Evolutionary conservation across 2,113 vertebrate species (phyloP), one percentile per base, ranked within the genome.

Genomic region (Erinaceus europaeus): DNA sequence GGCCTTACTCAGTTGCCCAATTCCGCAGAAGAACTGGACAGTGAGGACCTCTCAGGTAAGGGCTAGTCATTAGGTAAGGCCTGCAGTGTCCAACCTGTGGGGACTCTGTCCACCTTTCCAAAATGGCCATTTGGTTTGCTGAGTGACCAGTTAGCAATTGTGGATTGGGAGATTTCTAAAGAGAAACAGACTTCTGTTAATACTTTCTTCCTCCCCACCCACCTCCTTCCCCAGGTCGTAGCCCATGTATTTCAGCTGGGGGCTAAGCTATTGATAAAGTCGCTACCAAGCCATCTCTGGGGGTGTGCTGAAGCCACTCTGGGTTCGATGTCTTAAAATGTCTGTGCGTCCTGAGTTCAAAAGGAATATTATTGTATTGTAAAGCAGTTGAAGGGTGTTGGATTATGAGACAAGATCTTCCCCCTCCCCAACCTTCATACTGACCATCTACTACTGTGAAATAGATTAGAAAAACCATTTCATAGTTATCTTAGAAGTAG

Each of bases 1-100:
- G 97, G 97, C 97, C 97, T 97, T 97, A 98, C 97, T 98, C 97
- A 97, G 96, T 98, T 98, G 97, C 97, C 97, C 96, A 98, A 97
- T 97, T 97, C 97, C 87, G 97, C 97, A 95, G 97, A 98, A 97
- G 97, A 98, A 95, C 97, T 97, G 97, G 97, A 97, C 96, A 97
- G 95, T 97, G 97, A 97, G 97, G 97, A 98, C 83, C 96, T 97
- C 97, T 95, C 97, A 98, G 97, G 97, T 98, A 98, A 98, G 97
- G 97, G 97, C 96, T 96, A 97, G 97, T 90, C 50, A 4, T 53
- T 96, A 97, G 97, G 96, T 97, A 96, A 96, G 94, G 93, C 27
- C 93, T 95, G 85, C 87, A 90, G 94, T 91, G 93, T 96, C 89
- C 94, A 64, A 65, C 44, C 94, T 94, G 86, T 94, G 94, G 95